Evolutionary conservation across 2,113 vertebrate genomes (phyloP), one percentile per base, ranked within the genome.

Genomic region (Planiliza haematocheilus): DNA sequence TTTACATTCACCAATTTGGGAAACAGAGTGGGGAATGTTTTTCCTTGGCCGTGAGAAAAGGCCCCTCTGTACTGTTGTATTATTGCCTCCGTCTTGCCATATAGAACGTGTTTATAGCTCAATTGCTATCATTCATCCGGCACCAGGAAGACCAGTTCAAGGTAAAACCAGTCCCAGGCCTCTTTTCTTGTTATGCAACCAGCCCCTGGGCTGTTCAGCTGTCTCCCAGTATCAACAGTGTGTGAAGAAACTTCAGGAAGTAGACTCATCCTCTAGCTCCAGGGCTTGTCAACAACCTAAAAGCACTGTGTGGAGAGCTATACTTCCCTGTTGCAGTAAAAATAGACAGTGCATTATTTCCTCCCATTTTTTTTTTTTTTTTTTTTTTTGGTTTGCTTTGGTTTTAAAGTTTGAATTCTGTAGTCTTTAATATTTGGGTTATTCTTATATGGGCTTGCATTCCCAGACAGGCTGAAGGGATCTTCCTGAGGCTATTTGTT

Each of bases 221-320:
- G 85, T 86, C 80, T 73, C 20, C 51, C 58, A 65, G 67, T 78
- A 87, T 90, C 72, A 86, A 70, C 63, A 77, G 52, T 21, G 71
- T 85, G 79, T 77, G 77, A 79, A 77, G 72, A 82, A 72, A 88
- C 80, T 55, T 79, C 60, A 81, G 64, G 64, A 86, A 74, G 41
- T 78, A 34, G 56, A 53, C 53, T 74, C 64, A 75, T 86, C 82
- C 68, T 50, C 57, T 37, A 78, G 72, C 75, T 83, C 48, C 46
- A 18, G 83, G 81, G 82, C 76, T 73, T 84, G 77, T 85, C 71
- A 21, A 45, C 74, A 76, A 74, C 66, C 69, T 83, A 62, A 86
- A 84, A 83, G 52, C 50, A 18, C 56, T 45, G 8, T 36, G 57
- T 10, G 43, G 65, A 84, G 60, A 79, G 34, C 55, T 53, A 41